Evolutionary conservation across 2,113 vertebrate genomes (phyloP).

Genomic region (Epinephelus cyanopodus): DNA sequence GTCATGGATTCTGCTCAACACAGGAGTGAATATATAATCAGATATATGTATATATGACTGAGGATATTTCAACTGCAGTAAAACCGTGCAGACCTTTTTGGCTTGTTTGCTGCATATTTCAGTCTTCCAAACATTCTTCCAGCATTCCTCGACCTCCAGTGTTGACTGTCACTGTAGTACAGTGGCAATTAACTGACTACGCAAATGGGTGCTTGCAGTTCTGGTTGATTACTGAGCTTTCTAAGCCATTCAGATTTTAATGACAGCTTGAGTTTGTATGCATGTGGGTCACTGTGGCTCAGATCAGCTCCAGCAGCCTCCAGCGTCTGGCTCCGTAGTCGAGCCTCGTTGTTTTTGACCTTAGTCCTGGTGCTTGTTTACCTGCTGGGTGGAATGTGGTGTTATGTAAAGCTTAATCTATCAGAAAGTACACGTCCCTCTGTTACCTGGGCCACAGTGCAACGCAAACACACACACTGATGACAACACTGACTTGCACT

Average conservation of each 20-base stretch:
- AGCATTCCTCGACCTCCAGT: conserved; percentile 20
- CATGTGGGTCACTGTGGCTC: conserved; percentile 49
- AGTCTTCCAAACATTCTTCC: conserved; percentile 13
- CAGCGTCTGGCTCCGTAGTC: conserved; percentile 26
- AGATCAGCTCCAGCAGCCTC: conserved; percentile 24
- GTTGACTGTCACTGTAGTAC: conserved; percentile 8
- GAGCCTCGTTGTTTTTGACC: conserved; percentile 45
- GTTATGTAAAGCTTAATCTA: conserved; percentile 75
- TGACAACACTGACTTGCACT: conserved; percentile 12
- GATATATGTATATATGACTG: neutral
- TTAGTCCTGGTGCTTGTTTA: conserved; percentile 70
- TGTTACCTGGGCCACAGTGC: conserved; percentile 63
- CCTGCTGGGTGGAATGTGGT: conserved; percentile 65
- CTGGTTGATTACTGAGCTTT: conserved; percentile 42
- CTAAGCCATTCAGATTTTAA: conserved; percentile 41
- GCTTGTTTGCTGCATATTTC: neutral
- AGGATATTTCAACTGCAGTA: neutral
- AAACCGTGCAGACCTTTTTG: neutral
- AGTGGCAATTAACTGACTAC: conserved; percentile 35
- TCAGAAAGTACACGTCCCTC: conserved; percentile 58
- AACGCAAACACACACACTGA: conserved; percentile 20
- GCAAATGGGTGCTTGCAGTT: conserved; percentile 47
- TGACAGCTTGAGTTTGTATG: conserved; percentile 38
- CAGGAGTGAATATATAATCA: neutral
- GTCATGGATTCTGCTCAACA: neutral